Base-by-base conservation (phyloP, 2,113 vertebrate genomes). In the Perccottus glenii region DNA sequence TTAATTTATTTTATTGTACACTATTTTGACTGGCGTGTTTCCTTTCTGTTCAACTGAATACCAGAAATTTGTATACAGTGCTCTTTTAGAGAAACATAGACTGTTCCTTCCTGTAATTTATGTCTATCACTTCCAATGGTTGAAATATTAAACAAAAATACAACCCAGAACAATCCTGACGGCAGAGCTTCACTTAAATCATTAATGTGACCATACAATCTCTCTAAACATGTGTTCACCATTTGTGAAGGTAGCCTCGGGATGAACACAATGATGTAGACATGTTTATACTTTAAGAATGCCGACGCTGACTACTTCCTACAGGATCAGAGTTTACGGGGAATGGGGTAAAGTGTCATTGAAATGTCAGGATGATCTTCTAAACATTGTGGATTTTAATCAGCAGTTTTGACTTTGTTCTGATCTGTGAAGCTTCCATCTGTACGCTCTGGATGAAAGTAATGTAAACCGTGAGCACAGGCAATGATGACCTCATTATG, bases 401-500 rank as follows among this genome's bases (percentile, higher is more conserved):
- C 75, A 60, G 64, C 70, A 71, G 57, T 68, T 74, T 50, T 50
- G 53, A 59, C 82, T 73, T 33, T 67, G 51, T 46, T 66, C n/a
- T 64, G 60, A 79, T 68, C 58, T 70, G 60, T 19, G 62, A 9
- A 67, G 49, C 44, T 73, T 73, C 66, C 60, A 66, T 77, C 70
- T 68, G 75, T 60, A 66, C 70, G 57, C 48, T 69, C 57, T 53
- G 48, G 9, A 53, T 40, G 50, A 16, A 27, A 81, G 42, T 63
- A 78, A 85, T 75, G 75, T 82, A 78, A 87, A 80, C 67, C 80
- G 35, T n/a, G 9, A 36, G 51, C 33, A 63, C 11, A 12, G 61
- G 60, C 60, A 62, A 70, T 67, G 62, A 71, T 0, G 56, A 38
- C 8, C 47, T 75, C 40, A 52, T 81, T 73, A 75, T 44, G 44